Evolutionary conservation across 2,797 vertebrate genomes (phyloP).

Genomic region (Gila robusta): DNA sequence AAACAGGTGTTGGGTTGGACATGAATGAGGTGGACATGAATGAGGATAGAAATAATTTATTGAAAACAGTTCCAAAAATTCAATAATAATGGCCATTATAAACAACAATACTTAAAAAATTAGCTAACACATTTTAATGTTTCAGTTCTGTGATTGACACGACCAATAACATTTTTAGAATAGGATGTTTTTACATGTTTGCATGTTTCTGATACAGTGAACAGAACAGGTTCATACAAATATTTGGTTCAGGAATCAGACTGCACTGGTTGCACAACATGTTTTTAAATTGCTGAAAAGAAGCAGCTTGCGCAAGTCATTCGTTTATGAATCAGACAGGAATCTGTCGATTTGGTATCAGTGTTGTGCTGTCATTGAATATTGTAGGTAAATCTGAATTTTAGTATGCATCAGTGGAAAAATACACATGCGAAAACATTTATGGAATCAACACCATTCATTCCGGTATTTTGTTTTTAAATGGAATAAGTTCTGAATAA

Average conservation of each 20-base stretch:
- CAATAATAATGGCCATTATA: not conserved
- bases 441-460: too few species aligned
- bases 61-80: not conserved
- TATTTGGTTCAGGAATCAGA: not conserved
- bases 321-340: not conserved
- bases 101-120: not conserved
- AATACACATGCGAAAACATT: too few species aligned
- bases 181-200: not conserved
- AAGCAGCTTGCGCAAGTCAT: not conserved
- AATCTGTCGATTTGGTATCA: too few species aligned
- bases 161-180: not conserved
- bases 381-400: too few species aligned
- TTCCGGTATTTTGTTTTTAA: too few species aligned
- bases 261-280: too few species aligned
- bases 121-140: not conserved
- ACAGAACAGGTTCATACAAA: not conserved
- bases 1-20: not conserved
- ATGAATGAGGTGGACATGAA: not conserved
- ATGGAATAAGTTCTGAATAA: not conserved
- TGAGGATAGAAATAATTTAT: not conserved
- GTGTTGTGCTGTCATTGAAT: too few species aligned
- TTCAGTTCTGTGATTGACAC: not conserved
- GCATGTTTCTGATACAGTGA: not conserved
- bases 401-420: too few species aligned
- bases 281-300: not conserved